Conservation (phyloP, 2,797 vertebrate species). For the Sciurus vulgaris region DNA sequence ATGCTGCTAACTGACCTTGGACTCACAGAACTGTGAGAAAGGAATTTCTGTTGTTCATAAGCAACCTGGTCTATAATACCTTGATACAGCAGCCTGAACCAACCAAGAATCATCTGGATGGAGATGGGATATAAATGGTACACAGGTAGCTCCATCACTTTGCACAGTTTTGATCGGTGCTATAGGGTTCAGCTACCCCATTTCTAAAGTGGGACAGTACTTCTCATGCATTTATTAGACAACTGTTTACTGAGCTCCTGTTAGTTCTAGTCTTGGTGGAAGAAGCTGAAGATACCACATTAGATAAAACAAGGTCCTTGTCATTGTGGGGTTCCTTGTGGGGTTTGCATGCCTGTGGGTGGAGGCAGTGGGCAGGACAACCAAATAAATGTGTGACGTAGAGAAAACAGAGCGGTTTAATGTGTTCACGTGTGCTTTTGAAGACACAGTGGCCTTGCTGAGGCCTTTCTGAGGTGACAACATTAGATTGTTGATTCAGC, state of each 20-base stretch:
- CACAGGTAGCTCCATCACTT: background rate
- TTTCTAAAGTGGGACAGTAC: slow-evolving; percentile 20
- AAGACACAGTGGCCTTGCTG: background rate
- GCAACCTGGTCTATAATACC: background rate
- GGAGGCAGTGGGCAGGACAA: background rate
- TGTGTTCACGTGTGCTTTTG: background rate
- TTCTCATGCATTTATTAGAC: background rate
- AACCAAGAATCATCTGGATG: background rate
- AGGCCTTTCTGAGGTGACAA: background rate
- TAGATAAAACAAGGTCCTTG: background rate
- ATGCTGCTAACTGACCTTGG: background rate
- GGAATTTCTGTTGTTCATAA: background rate
- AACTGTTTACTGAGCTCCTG: background rate
- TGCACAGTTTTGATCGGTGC: background rate
- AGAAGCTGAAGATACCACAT: background rate
- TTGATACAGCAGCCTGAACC: background rate
- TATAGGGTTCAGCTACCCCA: background rate
- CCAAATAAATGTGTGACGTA: background rate
- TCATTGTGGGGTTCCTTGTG: background rate
- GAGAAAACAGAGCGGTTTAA: background rate
- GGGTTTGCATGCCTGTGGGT: background rate
- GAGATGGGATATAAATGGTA: background rate
- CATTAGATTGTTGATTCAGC: background rate
- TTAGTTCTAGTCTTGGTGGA: background rate
- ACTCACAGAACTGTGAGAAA: background rate